Evolutionary conservation across 2,113 vertebrate species (phyloP), one percentile per base, ranked within the genome.

Genomic region (Labeo catla): DNA sequence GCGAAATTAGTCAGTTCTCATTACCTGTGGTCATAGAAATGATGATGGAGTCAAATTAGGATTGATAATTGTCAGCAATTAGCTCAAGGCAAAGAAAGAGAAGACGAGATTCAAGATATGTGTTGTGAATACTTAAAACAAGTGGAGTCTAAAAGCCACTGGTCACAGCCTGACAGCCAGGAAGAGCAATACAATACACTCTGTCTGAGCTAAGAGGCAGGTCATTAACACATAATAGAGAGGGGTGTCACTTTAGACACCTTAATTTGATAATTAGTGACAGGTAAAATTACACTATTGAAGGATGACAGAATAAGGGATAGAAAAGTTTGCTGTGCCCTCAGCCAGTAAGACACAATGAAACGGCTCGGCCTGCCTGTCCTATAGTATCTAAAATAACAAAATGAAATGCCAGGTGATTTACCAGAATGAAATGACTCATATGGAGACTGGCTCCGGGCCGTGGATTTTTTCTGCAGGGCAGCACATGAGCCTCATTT

Each of bases 241-340:
- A 68, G 49, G 84, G 82, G 86, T 86, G 76, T 81, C 87, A 86
- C 79, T 78, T 82, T 73, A 86, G 88, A 91, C 61, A 88, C 16
- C 76, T 90, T 91, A 85, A 92, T 91, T 88, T 84, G 79, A 80
- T 86, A 86, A 91, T 91, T 81, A 87, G 84, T 77, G 88, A 91
- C 85, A 89, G 86, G 83, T 81, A 81, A 84, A 89, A 87, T 86
- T 84, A 84, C 72, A 86, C 47, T 19, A 83, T 74, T 52, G 72
- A 76, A 28, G 76, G 59, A 87, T 87, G 80, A 88, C 78, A 76
- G 78, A 54, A 74, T 36, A 47, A 8, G 23, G 43, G 28, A 87
- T 52, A 85, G n/a, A 68, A 87, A 83, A 83, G 61, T 86, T 78
- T 76, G 65, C 59, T 84, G 79, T 77, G 61, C 77, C 21, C 79